These are phyloP conservation scores for Poecilia picta DNA, from an alignment of 2,797 vertebrate genomes.

Conservation along the genomic window DNA sequence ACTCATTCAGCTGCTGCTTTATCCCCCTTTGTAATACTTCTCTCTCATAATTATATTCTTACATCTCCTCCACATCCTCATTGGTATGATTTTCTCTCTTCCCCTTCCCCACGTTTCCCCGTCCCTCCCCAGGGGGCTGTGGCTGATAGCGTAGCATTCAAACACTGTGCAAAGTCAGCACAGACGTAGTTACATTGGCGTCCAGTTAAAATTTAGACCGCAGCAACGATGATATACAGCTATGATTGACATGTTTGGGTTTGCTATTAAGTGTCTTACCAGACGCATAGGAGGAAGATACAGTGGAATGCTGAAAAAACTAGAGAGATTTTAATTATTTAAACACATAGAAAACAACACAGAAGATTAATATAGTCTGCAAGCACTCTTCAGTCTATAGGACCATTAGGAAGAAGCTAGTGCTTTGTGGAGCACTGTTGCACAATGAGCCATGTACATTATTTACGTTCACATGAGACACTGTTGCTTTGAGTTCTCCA, in stretches of 20 bases:
- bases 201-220: slow-evolving; percentile 50
- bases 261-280: slow-evolving; percentile 31
- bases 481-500: slow-evolving; percentile 22
- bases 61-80: slow-evolving; percentile 49
- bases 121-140: slow-evolving; percentile 39
- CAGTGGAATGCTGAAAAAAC: slow-evolving; percentile 29
- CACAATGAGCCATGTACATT: slow-evolving; percentile 34
- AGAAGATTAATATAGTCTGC: slow-evolving; percentile 22
- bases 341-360: slow-evolving; percentile 24
- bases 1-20: slow-evolving; percentile 39
- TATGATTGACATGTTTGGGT: slow-evolving; percentile 40
- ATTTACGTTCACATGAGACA: slow-evolving; percentile 35
- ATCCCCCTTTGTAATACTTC: slow-evolving; percentile 42
- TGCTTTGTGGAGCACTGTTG: slow-evolving; percentile 25
- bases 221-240: slow-evolving; percentile 25
- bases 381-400: slow-evolving; percentile 11
- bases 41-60: slow-evolving; percentile 59
- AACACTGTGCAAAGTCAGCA: slow-evolving; percentile 34
- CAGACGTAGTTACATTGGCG: slow-evolving; percentile 35
- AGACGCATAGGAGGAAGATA: slow-evolving; percentile 24
- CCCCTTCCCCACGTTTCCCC: slow-evolving; percentile 34
- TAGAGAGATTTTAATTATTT: slow-evolving; percentile 44
- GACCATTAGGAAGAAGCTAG: slow-evolving; percentile 8
- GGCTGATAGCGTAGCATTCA: slow-evolving; percentile 44
- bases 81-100: slow-evolving; percentile 47